Evolutionary conservation across 2,113 vertebrate species (phyloP).

Genomic region (Maccullochella peelii): DNA sequence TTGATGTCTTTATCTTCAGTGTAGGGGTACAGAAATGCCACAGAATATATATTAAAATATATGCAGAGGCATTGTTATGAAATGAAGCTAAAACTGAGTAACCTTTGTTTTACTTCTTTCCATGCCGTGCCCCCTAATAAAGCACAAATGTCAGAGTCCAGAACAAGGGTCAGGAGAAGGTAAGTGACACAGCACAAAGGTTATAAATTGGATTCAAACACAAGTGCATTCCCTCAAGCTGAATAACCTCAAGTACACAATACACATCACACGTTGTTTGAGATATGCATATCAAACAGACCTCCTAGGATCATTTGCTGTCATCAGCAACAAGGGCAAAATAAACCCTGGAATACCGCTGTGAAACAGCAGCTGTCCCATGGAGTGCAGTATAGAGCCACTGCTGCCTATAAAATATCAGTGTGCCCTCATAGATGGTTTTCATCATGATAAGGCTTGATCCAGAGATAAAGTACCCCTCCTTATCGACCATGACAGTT

Average conservation of each 20-base stretch:
- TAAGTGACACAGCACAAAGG: background rate
- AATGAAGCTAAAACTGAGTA: slow-evolving; percentile 3
- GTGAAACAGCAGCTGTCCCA: slow-evolving; percentile 41
- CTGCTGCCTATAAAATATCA: slow-evolving; percentile 61
- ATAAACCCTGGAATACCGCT: slow-evolving; percentile 38
- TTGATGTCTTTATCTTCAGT: background rate
- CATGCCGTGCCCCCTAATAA: no score
- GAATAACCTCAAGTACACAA: background rate
- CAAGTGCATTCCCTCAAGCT: background rate
- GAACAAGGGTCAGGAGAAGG: slow-evolving; percentile 15
- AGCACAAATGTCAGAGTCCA: background rate
- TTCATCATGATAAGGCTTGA: slow-evolving; percentile 71
- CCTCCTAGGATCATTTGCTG: slow-evolving; percentile 39
- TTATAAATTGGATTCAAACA: background rate
- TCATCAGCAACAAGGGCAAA: slow-evolving; percentile 56
- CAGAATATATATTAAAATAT: slow-evolving; percentile 6
- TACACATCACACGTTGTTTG: slow-evolving; percentile 19
- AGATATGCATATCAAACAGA: slow-evolving; percentile 55
- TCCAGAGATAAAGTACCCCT: slow-evolving; percentile 71
- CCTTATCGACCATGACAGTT: slow-evolving; percentile 72
- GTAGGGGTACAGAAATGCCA: slow-evolving; percentile 17
- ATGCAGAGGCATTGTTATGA: background rate
- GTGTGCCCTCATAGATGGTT: slow-evolving; percentile 57
- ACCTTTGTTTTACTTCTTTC: slow-evolving; percentile 31
- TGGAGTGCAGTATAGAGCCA: slow-evolving; percentile 7